These are phyloP conservation scores for Acleris holmiana DNA, from an alignment of 2,888 invertebrate species.

Conservation along the genomic window DNA sequence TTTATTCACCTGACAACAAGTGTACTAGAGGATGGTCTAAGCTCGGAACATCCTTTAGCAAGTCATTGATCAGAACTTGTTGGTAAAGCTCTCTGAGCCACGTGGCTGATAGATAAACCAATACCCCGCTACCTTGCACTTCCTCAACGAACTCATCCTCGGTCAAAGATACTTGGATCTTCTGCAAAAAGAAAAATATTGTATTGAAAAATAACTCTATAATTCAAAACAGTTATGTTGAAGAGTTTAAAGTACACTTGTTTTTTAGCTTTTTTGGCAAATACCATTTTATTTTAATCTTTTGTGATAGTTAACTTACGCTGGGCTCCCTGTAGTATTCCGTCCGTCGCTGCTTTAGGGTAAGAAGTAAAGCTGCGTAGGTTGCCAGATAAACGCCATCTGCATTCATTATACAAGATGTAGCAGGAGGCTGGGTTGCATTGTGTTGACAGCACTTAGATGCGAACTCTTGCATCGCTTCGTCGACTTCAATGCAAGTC, in stretches of 20 bases:
- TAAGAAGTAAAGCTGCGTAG: constrained; percentile 92
- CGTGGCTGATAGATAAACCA: constrained; percentile 96
- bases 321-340: constrained; percentile 88
- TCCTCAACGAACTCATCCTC: constrained; percentile 96
- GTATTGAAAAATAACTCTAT: no score
- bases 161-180: constrained; percentile 84
- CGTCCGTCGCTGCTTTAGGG: constrained; percentile 90
- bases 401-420: constrained; percentile 94
- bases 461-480: constrained; percentile 95
- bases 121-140: constrained; percentile 95
- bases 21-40: constrained; percentile 89
- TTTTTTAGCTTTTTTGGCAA: no score
- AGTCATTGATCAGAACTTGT: constrained; percentile 89
- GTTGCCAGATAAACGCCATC: constrained; percentile 97
- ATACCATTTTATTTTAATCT: no score
- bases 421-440: constrained; percentile 85
- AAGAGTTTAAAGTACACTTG: no score
- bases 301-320: constrained; percentile 54
- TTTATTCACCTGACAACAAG: constrained; percentile 87
- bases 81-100: constrained; percentile 97
- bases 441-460: constrained; percentile 94
- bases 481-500: constrained; percentile 95
- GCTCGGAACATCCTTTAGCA: constrained; percentile 88
- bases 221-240: no score
- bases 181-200: constrained; percentile 49